These are phyloP conservation scores for Labia minor DNA, from an alignment of 2,888 invertebrate species.

Conservation along the genomic window DNA sequence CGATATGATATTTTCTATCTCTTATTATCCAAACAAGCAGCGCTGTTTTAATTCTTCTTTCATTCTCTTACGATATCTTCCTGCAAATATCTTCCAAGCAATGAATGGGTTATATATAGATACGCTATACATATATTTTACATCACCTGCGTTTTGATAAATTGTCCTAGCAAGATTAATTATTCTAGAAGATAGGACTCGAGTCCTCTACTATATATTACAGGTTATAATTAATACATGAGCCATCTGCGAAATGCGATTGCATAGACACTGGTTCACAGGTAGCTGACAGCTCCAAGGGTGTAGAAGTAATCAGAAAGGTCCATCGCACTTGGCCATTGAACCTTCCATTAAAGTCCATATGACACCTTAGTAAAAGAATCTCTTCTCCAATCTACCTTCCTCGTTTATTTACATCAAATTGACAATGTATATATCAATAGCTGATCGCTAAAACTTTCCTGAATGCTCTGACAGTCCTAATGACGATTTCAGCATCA, in stretches of 20 bases:
- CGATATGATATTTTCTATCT: background rate
- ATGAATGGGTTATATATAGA: constrained; percentile 5
- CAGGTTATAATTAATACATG: background rate
- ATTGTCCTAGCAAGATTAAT: constrained; percentile 1
- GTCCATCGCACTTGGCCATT: background rate
- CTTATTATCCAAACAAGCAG: background rate
- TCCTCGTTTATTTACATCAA: background rate
- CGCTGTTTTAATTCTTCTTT: background rate
- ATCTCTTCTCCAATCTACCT: background rate
- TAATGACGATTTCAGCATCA: background rate
- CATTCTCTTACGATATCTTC: background rate
- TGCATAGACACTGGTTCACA: background rate
- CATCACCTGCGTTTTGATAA: constrained; percentile 13
- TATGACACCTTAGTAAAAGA: background rate
- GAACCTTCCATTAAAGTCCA: background rate
- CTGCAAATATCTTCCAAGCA: background rate
- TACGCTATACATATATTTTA: background rate
- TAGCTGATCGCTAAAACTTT: background rate
- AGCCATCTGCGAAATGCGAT: constrained; percentile 8
- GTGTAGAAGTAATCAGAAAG: background rate
- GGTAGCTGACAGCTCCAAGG: background rate
- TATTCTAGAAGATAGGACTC: background rate
- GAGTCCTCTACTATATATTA: background rate
- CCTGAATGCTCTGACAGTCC: background rate
- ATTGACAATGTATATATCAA: background rate